Percentiles rank a stretch among this genome's conserved stretches.
Conservation (phyloP, 2,888 invertebrate genomes). For the Trichopoda pennipes region DNA sequence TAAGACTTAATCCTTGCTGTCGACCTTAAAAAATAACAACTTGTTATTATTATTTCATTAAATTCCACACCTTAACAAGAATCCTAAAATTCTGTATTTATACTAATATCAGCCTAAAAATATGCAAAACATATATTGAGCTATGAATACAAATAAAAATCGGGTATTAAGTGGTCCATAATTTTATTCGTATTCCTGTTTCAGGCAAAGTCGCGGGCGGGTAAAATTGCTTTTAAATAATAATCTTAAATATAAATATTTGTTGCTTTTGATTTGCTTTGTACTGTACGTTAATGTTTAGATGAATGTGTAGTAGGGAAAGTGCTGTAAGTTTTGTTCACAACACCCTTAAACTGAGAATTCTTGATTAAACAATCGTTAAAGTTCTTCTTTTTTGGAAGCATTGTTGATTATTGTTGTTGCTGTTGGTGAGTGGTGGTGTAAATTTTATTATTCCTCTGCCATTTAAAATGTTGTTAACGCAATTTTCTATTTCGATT, state of each 20-base stretch:
- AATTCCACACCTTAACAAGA: too few species aligned
- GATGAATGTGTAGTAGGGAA: neutral
- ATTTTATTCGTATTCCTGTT: too few species aligned
- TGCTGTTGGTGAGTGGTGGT: slow-evolving; percentile 48
- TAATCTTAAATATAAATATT: too few species aligned
- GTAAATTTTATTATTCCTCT: slow-evolving; percentile 64
- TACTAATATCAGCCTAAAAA: too few species aligned
- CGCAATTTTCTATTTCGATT: slow-evolving; percentile 70
- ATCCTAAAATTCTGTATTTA: too few species aligned
- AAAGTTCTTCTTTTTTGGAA: slow-evolving; percentile 17
- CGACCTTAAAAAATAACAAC: too few species aligned
- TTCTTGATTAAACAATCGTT: slow-evolving; percentile 44
- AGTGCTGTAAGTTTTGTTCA: slow-evolving; percentile 7
- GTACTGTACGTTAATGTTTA: neutral
- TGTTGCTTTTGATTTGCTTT: neutral
- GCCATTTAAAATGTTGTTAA: slow-evolving; percentile 68
- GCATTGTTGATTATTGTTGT: slow-evolving; percentile 38
- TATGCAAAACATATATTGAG: too few species aligned
- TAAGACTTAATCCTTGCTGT: too few species aligned
- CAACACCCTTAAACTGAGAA: slow-evolving; percentile 40
- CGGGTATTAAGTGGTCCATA: too few species aligned
- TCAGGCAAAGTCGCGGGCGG: too few species aligned
- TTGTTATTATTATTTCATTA: too few species aligned
- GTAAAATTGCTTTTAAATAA: neutral
- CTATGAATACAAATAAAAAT: too few species aligned